Evolutionary conservation across 2,797 vertebrate species (phyloP), one percentile per base, ranked within the genome.

Genomic region (Hemibagrus guttatus): DNA sequence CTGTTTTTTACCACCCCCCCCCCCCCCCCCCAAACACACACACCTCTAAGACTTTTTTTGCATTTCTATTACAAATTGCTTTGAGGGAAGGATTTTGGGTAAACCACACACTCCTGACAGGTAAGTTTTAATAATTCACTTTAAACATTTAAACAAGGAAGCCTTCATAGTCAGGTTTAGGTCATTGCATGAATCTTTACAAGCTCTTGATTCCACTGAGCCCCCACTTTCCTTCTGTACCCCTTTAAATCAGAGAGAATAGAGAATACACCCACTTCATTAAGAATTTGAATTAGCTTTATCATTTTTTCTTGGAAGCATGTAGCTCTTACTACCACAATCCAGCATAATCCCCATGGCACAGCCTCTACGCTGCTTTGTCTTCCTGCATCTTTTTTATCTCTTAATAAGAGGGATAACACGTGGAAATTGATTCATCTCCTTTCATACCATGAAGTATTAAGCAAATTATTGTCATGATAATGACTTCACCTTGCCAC

Each of bases 401-500:
- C 87, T 89, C 89, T 88, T 92, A 83, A 90, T 89, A 88, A 89
- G 75, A 63, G 89, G 46, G 85, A 89, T 92, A 89, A 90, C 86
- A 80, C 87, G 87, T 88, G 90, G 89, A 91, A 91, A 91, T 92
- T 88, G 91, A 93, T 92, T 93, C 69, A 91, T 92, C 87, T 90
- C 39, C 87, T 83, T 90, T 89, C 87, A 61, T 78, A 79, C 80
- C 69, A 81, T 64, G 80, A 92, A 92, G 93, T 92, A 92, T 91
- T 78, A 92, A 91, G 90, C 87, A 92, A 91, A 93, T 93, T 94
- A 94, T 92, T 89, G 91, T 86, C 85, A 87, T 90, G 91, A 91
- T 93, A 93, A 95, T 95, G 91, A 93, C 92, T 91, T 85, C 75
- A 74, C 84, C 56, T 54, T 85, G 81, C 80, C 85, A 66, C 46